These are phyloP conservation scores for Rugalucina vietnamica DNA, from an alignment of 2,888 invertebrate genomes.

Conservation along the genomic window DNA sequence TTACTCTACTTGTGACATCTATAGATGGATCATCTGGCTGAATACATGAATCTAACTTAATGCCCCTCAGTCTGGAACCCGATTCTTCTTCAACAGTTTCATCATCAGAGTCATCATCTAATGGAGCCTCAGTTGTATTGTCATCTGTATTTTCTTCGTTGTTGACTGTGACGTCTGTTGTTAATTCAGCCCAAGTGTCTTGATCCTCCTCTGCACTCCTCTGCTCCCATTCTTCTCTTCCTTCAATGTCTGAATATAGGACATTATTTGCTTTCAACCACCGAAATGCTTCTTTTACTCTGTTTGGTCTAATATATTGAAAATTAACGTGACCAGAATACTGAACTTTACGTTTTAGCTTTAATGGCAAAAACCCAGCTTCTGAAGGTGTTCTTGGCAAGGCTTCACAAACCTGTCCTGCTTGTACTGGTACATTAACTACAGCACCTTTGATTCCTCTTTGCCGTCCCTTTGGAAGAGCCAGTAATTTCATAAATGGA, in stretches of 20 bases:
- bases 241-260: conserved; percentile 9
- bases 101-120: not conserved
- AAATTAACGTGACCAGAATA: conserved; percentile 27
- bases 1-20: not conserved
- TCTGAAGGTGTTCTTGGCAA: conserved; percentile 5
- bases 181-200: not conserved
- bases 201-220: not conserved
- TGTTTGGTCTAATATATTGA: conserved; percentile 35
- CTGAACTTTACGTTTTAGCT: conserved; percentile 31
- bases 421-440: conserved; percentile 20
- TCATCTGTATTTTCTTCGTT: not conserved
- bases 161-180: not conserved
- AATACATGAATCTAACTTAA: not conserved
- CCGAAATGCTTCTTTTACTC: conserved; percentile 5
- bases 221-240: conserved; percentile 13
- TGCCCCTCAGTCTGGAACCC: not conserved
- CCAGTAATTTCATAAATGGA: conserved; percentile 29
- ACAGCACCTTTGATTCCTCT: conserved; percentile 21
- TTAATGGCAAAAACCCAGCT: conserved; percentile 12
- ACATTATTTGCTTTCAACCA: conserved; percentile 26
- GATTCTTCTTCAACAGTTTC: not conserved
- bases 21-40: not conserved
- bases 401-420: not conserved
- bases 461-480: conserved; percentile 27
- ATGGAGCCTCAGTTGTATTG: not conserved